Conservation (phyloP, 2,797 vertebrate species). For the Iguana delicatissima region DNA sequence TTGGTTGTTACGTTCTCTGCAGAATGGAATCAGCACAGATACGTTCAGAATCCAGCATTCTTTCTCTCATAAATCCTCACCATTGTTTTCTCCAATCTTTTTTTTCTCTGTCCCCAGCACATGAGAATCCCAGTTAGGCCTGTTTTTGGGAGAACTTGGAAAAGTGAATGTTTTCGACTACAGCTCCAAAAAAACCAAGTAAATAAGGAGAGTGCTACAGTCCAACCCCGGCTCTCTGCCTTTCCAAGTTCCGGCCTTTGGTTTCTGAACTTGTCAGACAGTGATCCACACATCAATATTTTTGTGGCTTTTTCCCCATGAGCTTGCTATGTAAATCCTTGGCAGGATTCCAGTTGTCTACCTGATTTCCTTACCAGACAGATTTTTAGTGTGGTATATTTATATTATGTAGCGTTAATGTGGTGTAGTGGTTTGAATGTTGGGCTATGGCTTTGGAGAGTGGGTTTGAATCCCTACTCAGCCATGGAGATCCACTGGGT, state of each 20-base stretch:
- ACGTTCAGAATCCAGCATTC: background rate
- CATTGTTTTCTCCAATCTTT: background rate
- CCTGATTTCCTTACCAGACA: background rate
- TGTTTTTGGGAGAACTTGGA: too few species aligned
- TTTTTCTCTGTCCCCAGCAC: background rate
- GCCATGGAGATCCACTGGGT: too few species aligned
- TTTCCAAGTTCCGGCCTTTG: background rate
- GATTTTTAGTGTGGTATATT: background rate
- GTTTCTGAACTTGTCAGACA: background rate
- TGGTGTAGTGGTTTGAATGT: too few species aligned
- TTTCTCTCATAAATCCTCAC: background rate
- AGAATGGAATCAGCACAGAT: background rate
- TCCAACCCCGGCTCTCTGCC: too few species aligned
- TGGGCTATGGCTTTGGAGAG: too few species aligned
- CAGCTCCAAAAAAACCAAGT: too few species aligned
- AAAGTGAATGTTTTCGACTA: too few species aligned
- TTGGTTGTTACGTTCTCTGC: slow-evolving; percentile 59
- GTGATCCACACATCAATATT: background rate
- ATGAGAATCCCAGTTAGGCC: too few species aligned
- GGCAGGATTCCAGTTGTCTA: background rate
- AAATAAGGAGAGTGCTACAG: too few species aligned
- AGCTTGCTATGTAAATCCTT: background rate
- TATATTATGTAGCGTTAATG: too few species aligned
- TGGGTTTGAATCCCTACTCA: too few species aligned
- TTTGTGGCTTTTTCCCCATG: background rate